A percentile compares a stretch with the other conserved stretches of the same genome.
These are phyloP conservation scores for Branchellion lobata DNA, from an alignment of 2,888 invertebrate species.

Conservation along the genomic window DNA sequence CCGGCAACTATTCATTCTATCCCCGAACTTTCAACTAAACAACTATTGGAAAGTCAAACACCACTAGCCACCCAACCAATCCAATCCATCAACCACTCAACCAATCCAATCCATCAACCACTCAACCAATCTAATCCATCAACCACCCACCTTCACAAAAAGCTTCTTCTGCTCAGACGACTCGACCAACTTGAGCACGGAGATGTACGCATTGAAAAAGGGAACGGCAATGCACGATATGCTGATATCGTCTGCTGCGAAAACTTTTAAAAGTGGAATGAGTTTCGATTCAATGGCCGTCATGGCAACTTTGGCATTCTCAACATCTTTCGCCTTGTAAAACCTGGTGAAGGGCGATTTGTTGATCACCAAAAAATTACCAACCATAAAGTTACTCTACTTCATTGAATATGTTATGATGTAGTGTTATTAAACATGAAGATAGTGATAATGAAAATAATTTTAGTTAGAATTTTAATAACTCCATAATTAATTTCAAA, in stretches of 20 bases:
- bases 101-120: no score
- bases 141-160: constrained; percentile 48
- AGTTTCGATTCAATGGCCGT: constrained; percentile 63
- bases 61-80: no score
- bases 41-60: no score
- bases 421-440: background rate
- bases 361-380: background rate
- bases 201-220: constrained; percentile 65
- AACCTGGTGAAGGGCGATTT: constrained; percentile 54
- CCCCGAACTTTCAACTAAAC: no score
- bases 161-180: constrained; percentile 44
- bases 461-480: background rate
- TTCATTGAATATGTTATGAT: background rate
- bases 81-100: no score
- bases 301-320: constrained; percentile 54
- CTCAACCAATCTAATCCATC: no score
- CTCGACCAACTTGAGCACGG: constrained; percentile 62
- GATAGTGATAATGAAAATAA: background rate
- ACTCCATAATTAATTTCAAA: background rate
- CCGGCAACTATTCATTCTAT: no score
- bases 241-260: constrained; percentile 65
- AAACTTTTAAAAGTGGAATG: constrained; percentile 63
- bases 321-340: constrained; percentile 56
- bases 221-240: constrained; percentile 64
- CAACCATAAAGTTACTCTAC: no score